phyloP scores from a whole-genome alignment of 2,888 invertebrate genomes.

The Bimastos eiseni region DNA sequence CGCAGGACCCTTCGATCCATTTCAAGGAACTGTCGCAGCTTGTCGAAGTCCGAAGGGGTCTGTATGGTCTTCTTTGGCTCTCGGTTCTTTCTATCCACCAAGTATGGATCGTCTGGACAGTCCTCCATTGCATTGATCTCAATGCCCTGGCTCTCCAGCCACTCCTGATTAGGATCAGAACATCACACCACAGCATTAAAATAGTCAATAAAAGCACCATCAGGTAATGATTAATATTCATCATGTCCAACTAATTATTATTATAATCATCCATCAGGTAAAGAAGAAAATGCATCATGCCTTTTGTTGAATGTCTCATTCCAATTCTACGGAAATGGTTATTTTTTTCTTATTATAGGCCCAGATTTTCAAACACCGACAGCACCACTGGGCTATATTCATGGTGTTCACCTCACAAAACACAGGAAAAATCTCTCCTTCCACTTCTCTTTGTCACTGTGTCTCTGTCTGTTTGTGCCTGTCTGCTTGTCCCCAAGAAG shows the following conservation, averaged over 20 bases:
- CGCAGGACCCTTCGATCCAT: constrained; percentile 65
- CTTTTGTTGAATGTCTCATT: too few species aligned
- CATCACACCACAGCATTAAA: background rate
- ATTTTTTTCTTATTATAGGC: too few species aligned
- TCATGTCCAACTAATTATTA: background rate
- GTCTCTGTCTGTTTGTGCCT: too few species aligned
- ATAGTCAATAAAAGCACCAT: background rate
- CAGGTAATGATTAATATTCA: background rate
- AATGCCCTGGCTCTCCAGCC: constrained; percentile 80
- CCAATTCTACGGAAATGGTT: too few species aligned
- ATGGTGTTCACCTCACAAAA: too few species aligned
- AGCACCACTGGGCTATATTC: too few species aligned
- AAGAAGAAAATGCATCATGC: too few species aligned
- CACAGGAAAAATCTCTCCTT: too few species aligned
- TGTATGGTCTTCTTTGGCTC: constrained; percentile 8
- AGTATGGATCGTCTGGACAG: constrained; percentile 75
- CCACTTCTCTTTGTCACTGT: too few species aligned
- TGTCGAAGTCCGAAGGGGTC: constrained; percentile 65
- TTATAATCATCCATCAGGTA: too few species aligned
- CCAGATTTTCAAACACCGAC: too few species aligned
- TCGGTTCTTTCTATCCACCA: constrained; percentile 47
- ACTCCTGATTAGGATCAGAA: constrained; percentile 68
- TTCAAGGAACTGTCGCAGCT: constrained; percentile 44
- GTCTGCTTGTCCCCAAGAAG: too few species aligned
- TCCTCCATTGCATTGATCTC: constrained; percentile 73